A percentile compares a stretch with the other conserved stretches of the same genome.
phyloP scores from a whole-genome alignment of 2,797 vertebrate species.

The Paedocypris micromegethes region DNA sequence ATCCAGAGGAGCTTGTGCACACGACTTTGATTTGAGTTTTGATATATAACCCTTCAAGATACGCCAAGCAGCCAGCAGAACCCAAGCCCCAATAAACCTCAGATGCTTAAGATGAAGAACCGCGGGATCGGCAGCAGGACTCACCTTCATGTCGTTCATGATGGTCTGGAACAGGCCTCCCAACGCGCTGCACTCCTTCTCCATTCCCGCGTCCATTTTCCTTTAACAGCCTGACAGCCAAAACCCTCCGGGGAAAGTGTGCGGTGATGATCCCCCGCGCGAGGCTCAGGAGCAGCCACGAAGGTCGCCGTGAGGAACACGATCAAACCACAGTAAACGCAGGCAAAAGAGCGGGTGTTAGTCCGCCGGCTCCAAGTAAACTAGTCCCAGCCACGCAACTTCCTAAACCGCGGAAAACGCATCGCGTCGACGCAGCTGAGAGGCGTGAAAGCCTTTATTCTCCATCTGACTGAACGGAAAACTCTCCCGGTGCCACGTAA shows the following conservation, averaged over 20 bases:
- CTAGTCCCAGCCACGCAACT: constrained; percentile 57
- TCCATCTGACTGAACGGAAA: not conserved
- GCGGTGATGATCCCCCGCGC: not conserved
- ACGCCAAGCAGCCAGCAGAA: too few relatives aligned
- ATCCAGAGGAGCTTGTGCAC: too few relatives aligned
- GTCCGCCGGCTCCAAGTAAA: constrained; percentile 37
- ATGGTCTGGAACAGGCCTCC: constrained; percentile 81
- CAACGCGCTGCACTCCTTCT: constrained; percentile 81
- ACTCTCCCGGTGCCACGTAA: constrained; percentile 1
- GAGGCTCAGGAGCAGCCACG: not conserved
- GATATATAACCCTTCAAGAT: too few relatives aligned
- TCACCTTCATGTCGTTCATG: constrained; percentile 84
- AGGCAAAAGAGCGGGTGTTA: constrained; percentile 3
- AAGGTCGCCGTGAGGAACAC: not conserved
- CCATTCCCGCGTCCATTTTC: constrained; percentile 79
- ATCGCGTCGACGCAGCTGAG: constrained; percentile 40
- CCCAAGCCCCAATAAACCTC: too few relatives aligned
- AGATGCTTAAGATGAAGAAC: too few relatives aligned
- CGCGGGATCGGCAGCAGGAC: not conserved
- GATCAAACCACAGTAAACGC: not conserved
- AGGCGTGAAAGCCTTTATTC: not conserved
- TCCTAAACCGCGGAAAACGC: constrained; percentile 50
- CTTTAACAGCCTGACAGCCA: constrained; percentile 12
- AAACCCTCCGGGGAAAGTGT: not conserved
- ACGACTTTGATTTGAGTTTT: too few relatives aligned